Base-by-base conservation (phyloP, 2,797 vertebrate species). In the Caiman crocodilus region DNA sequence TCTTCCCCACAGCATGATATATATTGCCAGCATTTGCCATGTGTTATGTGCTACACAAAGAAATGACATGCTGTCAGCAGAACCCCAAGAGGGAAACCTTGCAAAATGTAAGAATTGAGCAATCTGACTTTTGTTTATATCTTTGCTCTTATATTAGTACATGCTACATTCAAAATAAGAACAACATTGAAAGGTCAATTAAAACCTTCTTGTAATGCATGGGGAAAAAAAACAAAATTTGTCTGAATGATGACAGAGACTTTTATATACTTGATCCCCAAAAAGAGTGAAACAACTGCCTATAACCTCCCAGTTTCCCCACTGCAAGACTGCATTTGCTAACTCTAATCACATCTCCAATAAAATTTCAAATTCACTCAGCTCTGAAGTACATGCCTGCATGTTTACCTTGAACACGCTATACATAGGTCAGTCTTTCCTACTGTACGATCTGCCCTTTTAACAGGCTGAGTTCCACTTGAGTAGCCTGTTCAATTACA, bases 401-500 rank as follows among this genome's bases (percentile, higher is more conserved):
- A 7, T 79, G 76, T 89, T 94, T 94, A 86, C 58, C 61, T 58
- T 28, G 50, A 84, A 26, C 73, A 32, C 15, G 30, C 30, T 14
- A 7, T 13, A 56, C 42, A 5, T n/a, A 74, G 60, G 80, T 50
- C 63, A 75, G 60, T 30, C 58, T 56, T 73, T 42, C 58, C 7
- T 21, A 6, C 56, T 18, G 3, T 21, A 61, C 28, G 23, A 79
- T 26, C 21, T 20, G 57, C 63, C 86, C 80, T 95, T 75, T 79
- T 67, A 92, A 78, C 65, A 50, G 32, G n/a, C 55, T 83, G 64
- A 73, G 82, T 93, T 94, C 75, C 79, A 73, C 67, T 94, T 61
- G 63, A 93, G 84, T 87, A 92, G 61, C 60, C 64, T 55, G 26
- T 65, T 93, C 92, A 90, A 91, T 93, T 86, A 87, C 83, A 67